Evolutionary conservation across 2,797 vertebrate species (phyloP).

Genomic region (Xiphophorus birchmanni): DNA sequence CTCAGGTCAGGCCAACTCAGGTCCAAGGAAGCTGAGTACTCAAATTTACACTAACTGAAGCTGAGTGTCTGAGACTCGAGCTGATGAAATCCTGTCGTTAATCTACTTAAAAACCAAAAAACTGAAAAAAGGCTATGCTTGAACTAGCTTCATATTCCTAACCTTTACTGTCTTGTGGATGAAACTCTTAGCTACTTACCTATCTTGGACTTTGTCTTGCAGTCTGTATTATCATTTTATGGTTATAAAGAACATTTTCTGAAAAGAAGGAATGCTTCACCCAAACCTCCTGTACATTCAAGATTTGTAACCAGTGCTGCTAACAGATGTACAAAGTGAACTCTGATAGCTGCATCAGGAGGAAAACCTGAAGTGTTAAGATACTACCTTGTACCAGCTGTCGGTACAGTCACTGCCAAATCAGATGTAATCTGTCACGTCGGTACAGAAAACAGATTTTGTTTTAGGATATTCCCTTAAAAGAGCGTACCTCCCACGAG

Average conservation of each 20-base stretch:
- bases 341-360: conserved; percentile 35
- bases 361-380: conserved; percentile 39
- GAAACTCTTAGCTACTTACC: conserved; percentile 5
- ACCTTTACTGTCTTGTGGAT: background rate
- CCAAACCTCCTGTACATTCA: background rate
- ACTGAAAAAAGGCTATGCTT: background rate
- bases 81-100: background rate
- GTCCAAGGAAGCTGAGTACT: background rate
- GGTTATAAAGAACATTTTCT: background rate
- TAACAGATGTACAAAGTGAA: conserved; percentile 14
- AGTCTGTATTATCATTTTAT: background rate
- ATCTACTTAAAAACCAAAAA: background rate
- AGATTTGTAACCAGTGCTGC: conserved; percentile 27
- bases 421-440: conserved; percentile 46
- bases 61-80: background rate
- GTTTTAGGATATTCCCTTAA: conserved; percentile 13
- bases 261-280: background rate
- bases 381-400: conserved; percentile 53
- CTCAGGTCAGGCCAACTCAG: background rate
- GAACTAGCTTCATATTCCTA: background rate
- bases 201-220: conserved; percentile 38
- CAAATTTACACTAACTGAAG: background rate
- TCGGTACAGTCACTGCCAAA: conserved; percentile 14
- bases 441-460: conserved; percentile 5
- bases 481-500: conserved; percentile 89